Conservation (phyloP, 1,140 invertebrate genomes). For the Anagrus nilaparvatae region DNA sequence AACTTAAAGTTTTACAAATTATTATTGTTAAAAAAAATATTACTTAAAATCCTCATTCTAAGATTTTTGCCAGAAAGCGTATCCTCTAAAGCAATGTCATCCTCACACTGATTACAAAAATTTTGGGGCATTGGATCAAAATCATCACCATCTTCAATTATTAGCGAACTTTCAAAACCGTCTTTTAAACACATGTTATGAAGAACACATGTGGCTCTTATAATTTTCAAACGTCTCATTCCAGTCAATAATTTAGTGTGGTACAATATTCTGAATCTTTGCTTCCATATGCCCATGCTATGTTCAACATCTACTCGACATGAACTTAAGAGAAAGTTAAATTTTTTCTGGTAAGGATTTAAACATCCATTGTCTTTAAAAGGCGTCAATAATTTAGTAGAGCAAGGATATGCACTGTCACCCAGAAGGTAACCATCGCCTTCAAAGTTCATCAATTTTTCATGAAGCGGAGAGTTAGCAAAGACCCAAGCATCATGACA, state of each 20-base stretch:
- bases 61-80: no score
- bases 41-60: no score
- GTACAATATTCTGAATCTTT: conserved; percentile 16
- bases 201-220: no score
- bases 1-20: no score
- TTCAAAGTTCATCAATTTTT: conserved; percentile 1
- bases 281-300: conserved; percentile 16
- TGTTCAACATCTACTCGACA: conserved; percentile 16
- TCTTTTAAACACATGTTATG: not conserved
- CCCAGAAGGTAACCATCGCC: conserved; percentile 16
- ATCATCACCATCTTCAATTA: not conserved
- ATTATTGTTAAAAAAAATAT: no score
- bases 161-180: not conserved
- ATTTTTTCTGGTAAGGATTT: conserved; percentile 13
- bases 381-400: conserved; percentile 14
- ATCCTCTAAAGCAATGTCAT: no score
- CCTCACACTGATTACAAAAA: no score
- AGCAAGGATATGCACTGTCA: conserved; percentile 18
- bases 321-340: conserved; percentile 15
- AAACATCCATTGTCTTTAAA: conserved; percentile 21
- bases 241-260: conserved; percentile 2
- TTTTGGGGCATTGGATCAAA: no score
- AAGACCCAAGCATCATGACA: conserved; percentile 20
- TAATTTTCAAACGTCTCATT: not conserved
- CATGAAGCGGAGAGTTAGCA: conserved; percentile 10